phyloP scores from a whole-genome alignment of 2,888 invertebrate species.

The Pseudococcus jackbeardsleyi region DNA sequence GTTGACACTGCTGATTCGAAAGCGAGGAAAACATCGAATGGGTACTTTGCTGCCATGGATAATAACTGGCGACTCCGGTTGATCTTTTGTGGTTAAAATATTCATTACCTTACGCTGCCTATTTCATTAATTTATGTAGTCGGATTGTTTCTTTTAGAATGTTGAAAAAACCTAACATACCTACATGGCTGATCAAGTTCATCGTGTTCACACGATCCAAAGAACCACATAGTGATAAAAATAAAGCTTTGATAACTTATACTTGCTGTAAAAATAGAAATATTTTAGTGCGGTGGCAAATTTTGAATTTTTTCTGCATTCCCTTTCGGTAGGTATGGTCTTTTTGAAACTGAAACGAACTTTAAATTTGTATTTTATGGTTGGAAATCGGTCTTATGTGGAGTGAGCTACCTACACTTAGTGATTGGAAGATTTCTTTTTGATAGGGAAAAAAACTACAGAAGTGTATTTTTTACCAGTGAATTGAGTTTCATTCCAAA shows the following conservation, averaged over 20 bases:
- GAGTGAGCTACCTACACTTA: no score
- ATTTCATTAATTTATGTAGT: slow-evolving; percentile 17
- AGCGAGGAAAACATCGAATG: background rate
- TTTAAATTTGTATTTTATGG: no score
- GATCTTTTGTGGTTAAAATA: background rate
- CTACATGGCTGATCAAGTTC: background rate
- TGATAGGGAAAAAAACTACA: no score
- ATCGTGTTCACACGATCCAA: slow-evolving; percentile 41
- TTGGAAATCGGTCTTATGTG: no score
- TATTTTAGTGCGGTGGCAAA: no score
- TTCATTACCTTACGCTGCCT: background rate
- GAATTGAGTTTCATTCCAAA: no score
- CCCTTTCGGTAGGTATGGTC: no score
- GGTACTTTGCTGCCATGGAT: background rate
- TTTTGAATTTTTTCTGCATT: no score
- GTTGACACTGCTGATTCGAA: background rate
- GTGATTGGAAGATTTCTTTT: no score
- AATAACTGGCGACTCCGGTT: slow-evolving; percentile 1
- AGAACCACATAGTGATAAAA: background rate
- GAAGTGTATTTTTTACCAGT: no score
- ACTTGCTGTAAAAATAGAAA: no score
- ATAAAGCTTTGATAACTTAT: background rate
- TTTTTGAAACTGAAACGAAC: no score
- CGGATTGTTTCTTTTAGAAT: slow-evolving; percentile 17
- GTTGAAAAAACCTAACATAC: background rate